A percentile compares a stretch with the other conserved stretches of the same genome.
Conservation (phyloP, 2,797 vertebrate genomes). For the Argya squamiceps region DNA sequence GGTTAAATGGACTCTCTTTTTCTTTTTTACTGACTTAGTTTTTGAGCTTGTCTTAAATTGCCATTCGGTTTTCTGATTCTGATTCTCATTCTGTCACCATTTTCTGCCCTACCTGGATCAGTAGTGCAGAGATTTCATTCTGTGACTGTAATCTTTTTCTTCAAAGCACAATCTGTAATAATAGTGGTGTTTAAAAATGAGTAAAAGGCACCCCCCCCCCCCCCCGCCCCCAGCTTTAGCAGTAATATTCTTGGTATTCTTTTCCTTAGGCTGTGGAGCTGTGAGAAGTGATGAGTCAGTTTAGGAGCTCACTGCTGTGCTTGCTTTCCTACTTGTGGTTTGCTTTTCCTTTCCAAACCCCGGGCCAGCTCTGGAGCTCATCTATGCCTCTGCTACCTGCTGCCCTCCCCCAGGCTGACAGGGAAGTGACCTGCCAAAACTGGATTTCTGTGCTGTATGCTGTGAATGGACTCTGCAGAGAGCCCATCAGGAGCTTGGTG, state of each 20-base stretch:
- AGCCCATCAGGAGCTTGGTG: neutral
- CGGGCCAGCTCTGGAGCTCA: neutral
- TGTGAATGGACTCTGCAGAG: neutral
- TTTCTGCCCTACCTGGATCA: neutral
- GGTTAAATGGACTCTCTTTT: neutral
- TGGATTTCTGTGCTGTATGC: neutral
- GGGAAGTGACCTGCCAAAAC: neutral
- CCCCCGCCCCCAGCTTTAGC: neutral
- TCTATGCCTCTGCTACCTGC: neutral
- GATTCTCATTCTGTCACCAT: neutral
- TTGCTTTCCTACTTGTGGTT: neutral
- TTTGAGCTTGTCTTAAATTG: neutral
- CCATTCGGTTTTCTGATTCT: neutral
- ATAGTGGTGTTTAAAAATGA: neutral
- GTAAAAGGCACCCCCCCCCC: too few species aligned
- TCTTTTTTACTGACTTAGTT: neutral
- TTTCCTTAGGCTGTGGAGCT: neutral
- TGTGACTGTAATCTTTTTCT: neutral
- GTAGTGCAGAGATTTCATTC: neutral
- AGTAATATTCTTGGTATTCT: neutral
- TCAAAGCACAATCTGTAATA: neutral
- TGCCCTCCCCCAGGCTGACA: neutral
- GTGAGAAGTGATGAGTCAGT: neutral
- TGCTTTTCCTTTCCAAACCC: neutral
- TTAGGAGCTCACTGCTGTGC: neutral